Evolutionary conservation across 2,888 invertebrate species (phyloP).

Genomic region (Acheta domesticus): DNA sequence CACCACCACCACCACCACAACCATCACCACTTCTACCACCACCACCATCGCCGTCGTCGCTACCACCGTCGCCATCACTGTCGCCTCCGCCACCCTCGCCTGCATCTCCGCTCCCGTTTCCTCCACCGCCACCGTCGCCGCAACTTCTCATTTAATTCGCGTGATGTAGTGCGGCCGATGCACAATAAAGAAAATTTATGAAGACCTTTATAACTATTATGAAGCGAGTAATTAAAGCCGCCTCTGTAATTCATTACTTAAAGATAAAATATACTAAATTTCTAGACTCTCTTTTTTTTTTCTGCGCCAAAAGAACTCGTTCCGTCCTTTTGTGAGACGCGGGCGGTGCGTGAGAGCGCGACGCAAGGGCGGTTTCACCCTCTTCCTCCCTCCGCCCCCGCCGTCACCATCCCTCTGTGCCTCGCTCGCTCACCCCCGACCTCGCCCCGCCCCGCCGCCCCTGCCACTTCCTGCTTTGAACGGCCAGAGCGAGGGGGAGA

Average conservation of each 20-base stretch:
- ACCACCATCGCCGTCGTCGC: too few relatives aligned
- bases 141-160: constrained; percentile 18
- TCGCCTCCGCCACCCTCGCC: constrained; percentile 11
- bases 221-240: constrained; percentile 7
- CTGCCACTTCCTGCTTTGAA: neutral
- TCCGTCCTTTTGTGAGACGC: neutral
- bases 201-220: constrained; percentile 18
- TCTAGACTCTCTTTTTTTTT: neutral
- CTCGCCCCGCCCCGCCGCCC: neutral
- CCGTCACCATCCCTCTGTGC: neutral
- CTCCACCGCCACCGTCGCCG: constrained; percentile 19
- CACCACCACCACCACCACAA: too few relatives aligned
- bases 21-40: too few relatives aligned
- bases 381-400: neutral
- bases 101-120: neutral
- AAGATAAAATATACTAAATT: constrained; percentile 18
- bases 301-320: constrained; percentile 4
- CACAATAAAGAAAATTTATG: constrained; percentile 18
- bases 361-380: constrained; percentile 18
- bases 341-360: too few relatives aligned
- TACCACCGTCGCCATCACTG: neutral
- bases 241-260: constrained; percentile 11
- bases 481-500: neutral
- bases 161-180: constrained; percentile 18
- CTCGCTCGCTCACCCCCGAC: neutral